Evolutionary conservation across 37 sponge, comb jelly and placozoan species (phyloP), one percentile per base, ranked within the genome.

Genomic region (Beroe ovata): DNA sequence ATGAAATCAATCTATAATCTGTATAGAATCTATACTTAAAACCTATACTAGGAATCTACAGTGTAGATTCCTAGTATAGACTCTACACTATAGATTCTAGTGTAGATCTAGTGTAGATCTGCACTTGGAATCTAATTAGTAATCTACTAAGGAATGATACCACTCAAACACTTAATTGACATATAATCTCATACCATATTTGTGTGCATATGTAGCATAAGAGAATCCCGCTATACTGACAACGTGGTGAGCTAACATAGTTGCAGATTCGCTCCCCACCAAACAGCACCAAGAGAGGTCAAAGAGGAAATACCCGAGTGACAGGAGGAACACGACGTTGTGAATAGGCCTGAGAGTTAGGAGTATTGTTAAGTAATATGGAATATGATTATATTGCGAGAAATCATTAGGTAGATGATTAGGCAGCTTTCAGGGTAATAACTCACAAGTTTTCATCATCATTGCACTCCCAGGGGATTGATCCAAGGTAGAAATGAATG

Each of bases 221-320:
- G 41, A 21, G 38, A 93, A 89, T 3, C 94, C 92, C 39, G 90
- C 35, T 8, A 94, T 90, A 60, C 94, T 94, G 23, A 96, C 91
- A 20, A 93, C 89, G 66, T 96, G 96, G 42, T 96, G 96, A 0
- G 92, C 93, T 54, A 93, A 88, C 96, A 96, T 94, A 21, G 94
- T 64, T 0, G 59, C 69, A 6, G 92, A 91, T 63, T 96, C 96
- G 0, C 92, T 90, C 60, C 60, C 64, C 90, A 93, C 92, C 91
- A 90, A 91, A 25, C 94, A 21, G 64, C 95, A 92, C 96, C 96
- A 96, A 23, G 63, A 0, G 36, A 96, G 91, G 69, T 96, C 96
- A 71, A 96, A 96, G 11, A 94, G 1, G 88, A 96, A 96, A 90
- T 94, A 96, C 0, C 95, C 96, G 38, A 94, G 71, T 59, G 94